These are phyloP conservation scores for Gasterosteus nipponicus DNA, from an alignment of 2,113 vertebrate species.

Conservation along the genomic window DNA sequence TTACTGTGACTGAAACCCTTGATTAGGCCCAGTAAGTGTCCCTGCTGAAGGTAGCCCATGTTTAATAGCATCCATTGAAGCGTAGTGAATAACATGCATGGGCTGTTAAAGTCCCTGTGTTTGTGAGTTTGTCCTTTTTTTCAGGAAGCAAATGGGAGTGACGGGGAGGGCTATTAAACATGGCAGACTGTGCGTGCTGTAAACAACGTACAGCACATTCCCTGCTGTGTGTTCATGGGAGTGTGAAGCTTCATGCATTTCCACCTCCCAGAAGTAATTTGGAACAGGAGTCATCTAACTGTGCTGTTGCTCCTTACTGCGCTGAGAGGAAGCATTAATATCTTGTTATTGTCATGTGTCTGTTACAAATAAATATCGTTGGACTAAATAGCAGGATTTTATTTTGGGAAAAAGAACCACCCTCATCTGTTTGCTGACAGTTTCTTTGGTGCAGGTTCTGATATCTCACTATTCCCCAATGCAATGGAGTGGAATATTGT, in stretches of 20 bases:
- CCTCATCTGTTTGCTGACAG: background rate
- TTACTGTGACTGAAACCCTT: conserved; percentile 56
- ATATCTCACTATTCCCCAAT: background rate
- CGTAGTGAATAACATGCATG: conserved; percentile 41
- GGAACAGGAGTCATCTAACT: conserved; percentile 40
- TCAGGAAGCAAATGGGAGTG: conserved; percentile 49
- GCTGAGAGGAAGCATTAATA: conserved; percentile 44
- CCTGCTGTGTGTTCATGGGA: conserved; percentile 70
- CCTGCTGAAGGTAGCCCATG: conserved; percentile 45
- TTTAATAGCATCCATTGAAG: conserved; percentile 58
- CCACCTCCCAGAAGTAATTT: conserved; percentile 63
- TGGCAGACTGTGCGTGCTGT: conserved; percentile 62
- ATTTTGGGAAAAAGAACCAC: background rate
- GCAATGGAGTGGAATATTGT: background rate
- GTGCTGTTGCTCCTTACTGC: conserved; percentile 48
- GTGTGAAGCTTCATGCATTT: conserved; percentile 62
- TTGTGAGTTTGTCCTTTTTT: conserved; percentile 47
- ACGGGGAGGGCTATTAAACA: conserved; percentile 60
- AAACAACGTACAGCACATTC: conserved; percentile 62
- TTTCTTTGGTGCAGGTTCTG: background rate
- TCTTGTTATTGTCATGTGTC: conserved; percentile 25
- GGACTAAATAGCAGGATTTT: conserved; percentile 11
- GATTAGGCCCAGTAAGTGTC: conserved; percentile 67
- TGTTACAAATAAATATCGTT: conserved; percentile 6
- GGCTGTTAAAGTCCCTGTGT: conserved; percentile 48